Base-by-base conservation (phyloP, 2,113 vertebrate genomes). In the Proterorhinus semilunaris region DNA sequence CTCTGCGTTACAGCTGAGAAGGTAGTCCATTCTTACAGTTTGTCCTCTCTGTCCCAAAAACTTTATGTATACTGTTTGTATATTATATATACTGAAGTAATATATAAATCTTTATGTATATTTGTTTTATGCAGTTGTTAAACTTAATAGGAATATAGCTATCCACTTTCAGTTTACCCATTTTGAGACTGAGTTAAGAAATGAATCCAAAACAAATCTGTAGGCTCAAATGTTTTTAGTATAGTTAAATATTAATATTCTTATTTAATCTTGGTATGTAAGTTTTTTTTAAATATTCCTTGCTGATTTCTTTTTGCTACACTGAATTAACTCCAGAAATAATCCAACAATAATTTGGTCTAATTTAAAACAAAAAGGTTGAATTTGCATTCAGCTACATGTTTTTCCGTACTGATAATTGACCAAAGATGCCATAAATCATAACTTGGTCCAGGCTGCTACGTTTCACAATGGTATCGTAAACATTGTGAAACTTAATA, bases 41-140 rank as follows among this genome's bases (percentile, higher is more conserved):
- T 69, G 72, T 67, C 68, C 71, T 78, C 63, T 79, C 80, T 74
- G 76, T 83, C 76, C 68, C 76, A 87, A 76, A 88, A 81, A 88
- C 81, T 70, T 8, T 53, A 66, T 91, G 89, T 91, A 90, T 76
- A 85, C 86, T 91, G 87, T 77, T 82, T 91, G 91, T 94, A 93
- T 88, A 92, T 90, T 88, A 80, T 85, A 87, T 91, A 90, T 91
- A 89, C 83, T 83, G 77, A 76, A 78, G 68, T 88, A 87, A 90
- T 88, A 88, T 90, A 87, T 90, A 75, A 58, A 82, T 79, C 69
- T 82, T 21, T 46, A 68, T 88, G 65, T 88, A 51, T 85, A 71
- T 88, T 50, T 87, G 66, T 83, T 85, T 67, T 76, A 84, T 78
- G 55, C 81, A 79, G 78, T 85, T 52, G n/a, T 65, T 83, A 82